Evolutionary conservation across 2,797 vertebrate species (phyloP).

Genomic region (Platyrinchus mystaceus): DNA sequence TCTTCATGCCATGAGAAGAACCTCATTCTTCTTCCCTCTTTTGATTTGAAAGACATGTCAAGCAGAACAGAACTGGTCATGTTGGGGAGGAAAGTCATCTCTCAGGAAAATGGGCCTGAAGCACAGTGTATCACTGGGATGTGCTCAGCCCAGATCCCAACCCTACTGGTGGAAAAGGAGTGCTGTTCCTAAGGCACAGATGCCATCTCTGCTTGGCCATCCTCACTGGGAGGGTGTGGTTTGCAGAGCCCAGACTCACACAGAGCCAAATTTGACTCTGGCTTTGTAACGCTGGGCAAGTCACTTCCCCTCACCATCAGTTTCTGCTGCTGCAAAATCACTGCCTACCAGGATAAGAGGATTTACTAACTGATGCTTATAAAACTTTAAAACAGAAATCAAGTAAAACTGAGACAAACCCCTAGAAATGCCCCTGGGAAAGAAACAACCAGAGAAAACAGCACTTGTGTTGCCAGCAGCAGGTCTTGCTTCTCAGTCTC

Average conservation of each 20-base stretch:
- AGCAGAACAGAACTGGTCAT: not conserved
- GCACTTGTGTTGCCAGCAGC: rapidly evolving
- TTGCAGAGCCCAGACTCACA: not conserved
- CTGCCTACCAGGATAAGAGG: not conserved
- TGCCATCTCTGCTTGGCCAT: not conserved
- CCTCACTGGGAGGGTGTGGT: not conserved
- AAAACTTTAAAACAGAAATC: not conserved
- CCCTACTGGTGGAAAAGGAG: not conserved
- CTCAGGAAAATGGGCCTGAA: not conserved
- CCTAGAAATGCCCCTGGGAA: not conserved
- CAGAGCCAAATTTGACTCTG: not conserved
- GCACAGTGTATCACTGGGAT: too few relatives aligned
- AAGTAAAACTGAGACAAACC: not conserved
- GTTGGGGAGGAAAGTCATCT: not conserved
- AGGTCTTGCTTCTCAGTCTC: not conserved
- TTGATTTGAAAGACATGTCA: not conserved
- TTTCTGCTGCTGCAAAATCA: not conserved
- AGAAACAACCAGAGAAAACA: not conserved
- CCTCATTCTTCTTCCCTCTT: not conserved
- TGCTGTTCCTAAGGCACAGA: rapidly evolving
- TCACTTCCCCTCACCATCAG: not conserved
- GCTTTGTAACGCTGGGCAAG: not conserved
- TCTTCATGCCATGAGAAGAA: not conserved
- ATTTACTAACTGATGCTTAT: not conserved
- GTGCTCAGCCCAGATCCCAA: not conserved